Conservation (phyloP, 2,113 vertebrate species). For the Podarcis cretensis region DNA sequence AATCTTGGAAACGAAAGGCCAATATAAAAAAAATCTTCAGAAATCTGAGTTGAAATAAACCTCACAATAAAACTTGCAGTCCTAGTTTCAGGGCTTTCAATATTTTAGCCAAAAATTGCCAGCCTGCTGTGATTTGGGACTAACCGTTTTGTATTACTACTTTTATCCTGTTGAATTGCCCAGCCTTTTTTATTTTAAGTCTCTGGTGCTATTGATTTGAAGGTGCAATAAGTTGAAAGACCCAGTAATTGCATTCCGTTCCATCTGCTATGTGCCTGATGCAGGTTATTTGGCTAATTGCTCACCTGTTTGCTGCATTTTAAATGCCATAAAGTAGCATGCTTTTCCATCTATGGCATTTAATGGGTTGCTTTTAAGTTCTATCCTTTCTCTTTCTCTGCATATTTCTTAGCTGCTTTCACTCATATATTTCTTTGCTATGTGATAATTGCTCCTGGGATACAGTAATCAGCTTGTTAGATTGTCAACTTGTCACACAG, state of each 20-base stretch:
- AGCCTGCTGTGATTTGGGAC: not conserved
- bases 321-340: not conserved
- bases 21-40: too few relatives aligned
- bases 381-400: not conserved
- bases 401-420: not conserved
- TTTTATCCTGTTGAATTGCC: not conserved
- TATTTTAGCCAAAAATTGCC: not conserved
- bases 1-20: too few relatives aligned
- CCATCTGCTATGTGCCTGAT: constrained; percentile 6
- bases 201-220: not conserved
- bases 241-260: constrained; percentile 13
- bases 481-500: constrained; percentile 36
- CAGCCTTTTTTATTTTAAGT: not conserved
- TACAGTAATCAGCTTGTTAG: constrained; percentile 29
- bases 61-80: not conserved
- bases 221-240: not conserved
- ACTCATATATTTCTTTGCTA: not conserved
- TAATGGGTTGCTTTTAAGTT: constrained; percentile 26
- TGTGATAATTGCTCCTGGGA: constrained; percentile 26
- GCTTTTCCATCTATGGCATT: constrained; percentile 1
- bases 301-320: constrained; percentile 19
- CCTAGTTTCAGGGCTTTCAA: not conserved
- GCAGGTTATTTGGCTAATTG: constrained; percentile 20
- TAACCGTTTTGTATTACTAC: not conserved
- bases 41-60: not conserved